These are phyloP conservation scores for Sinocyclocheilus grahami DNA, from an alignment of 2,113 vertebrate species.

Conservation along the genomic window DNA sequence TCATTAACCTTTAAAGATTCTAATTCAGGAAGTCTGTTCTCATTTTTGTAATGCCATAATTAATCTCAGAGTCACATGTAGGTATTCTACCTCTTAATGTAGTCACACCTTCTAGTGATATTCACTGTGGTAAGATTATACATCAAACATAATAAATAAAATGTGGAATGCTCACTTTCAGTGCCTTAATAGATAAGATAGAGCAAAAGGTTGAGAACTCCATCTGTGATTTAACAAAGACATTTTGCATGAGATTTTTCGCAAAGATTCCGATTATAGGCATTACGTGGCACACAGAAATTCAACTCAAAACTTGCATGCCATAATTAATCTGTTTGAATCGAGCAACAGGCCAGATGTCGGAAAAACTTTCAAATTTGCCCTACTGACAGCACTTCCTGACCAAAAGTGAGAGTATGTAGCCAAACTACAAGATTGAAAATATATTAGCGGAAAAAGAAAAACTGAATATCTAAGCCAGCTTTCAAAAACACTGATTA, in stretches of 20 bases:
- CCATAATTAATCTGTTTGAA: slow-evolving; percentile 57
- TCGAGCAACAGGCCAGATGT: slow-evolving; percentile 41
- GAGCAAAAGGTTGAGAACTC: background rate
- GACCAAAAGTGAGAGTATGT: slow-evolving; percentile 28
- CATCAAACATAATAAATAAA: slow-evolving; percentile 26
- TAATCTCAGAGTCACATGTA: background rate
- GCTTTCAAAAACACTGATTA: background rate
- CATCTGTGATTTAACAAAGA: background rate
- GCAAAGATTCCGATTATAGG: background rate
- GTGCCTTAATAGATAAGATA: background rate
- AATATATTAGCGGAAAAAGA: background rate
- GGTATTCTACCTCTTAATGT: background rate
- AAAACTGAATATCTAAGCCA: background rate
- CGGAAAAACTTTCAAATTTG: slow-evolving; percentile 54
- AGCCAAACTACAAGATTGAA: background rate
- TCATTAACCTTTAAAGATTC: slow-evolving; percentile 32
- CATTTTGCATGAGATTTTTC: background rate
- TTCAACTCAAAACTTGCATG: slow-evolving; percentile 13
- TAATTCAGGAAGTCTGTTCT: slow-evolving; percentile 24
- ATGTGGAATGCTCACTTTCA: slow-evolving; percentile 1
- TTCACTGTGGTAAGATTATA: slow-evolving; percentile 7
- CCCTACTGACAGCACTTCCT: slow-evolving; percentile 35
- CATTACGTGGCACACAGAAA: background rate
- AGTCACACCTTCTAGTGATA: slow-evolving; percentile 31
- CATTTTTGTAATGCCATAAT: background rate